Conservation (phyloP, 2,113 vertebrate genomes). For the Rhinopomastus cyanomelas region DNA sequence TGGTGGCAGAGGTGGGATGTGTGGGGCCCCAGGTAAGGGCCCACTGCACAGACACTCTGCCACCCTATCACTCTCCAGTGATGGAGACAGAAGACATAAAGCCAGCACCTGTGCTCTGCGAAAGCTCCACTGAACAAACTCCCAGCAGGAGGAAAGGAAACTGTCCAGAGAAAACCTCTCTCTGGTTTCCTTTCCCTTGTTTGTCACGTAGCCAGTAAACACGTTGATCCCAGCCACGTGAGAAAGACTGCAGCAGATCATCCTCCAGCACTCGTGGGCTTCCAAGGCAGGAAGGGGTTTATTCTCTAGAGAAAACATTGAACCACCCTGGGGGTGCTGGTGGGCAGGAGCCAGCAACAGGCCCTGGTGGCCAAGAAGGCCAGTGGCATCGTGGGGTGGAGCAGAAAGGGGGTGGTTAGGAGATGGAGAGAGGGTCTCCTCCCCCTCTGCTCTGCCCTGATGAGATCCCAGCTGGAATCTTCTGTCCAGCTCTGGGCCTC, state of each 20-base stretch:
- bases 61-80: not conserved
- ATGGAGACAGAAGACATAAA: not conserved
- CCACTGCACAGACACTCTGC: too few species aligned
- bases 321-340: too few species aligned
- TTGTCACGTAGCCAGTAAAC: not conserved
- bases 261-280: not conserved
- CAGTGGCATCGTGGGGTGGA: too few species aligned
- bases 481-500: too few species aligned
- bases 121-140: not conserved
- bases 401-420: too few species aligned
- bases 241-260: not conserved
- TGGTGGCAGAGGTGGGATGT: too few species aligned
- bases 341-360: too few species aligned
- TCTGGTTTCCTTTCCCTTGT: not conserved
- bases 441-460: too few species aligned
- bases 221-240: not conserved
- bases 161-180: not conserved
- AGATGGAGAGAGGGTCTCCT: too few species aligned
- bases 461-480: too few species aligned
- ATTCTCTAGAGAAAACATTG: not conserved
- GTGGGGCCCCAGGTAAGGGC: too few species aligned
- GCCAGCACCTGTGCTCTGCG: not conserved
- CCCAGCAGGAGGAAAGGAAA: not conserved
- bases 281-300: not conserved
- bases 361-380: too few species aligned